Conservation (phyloP, 2,113 vertebrate species). For the human region DNA sequence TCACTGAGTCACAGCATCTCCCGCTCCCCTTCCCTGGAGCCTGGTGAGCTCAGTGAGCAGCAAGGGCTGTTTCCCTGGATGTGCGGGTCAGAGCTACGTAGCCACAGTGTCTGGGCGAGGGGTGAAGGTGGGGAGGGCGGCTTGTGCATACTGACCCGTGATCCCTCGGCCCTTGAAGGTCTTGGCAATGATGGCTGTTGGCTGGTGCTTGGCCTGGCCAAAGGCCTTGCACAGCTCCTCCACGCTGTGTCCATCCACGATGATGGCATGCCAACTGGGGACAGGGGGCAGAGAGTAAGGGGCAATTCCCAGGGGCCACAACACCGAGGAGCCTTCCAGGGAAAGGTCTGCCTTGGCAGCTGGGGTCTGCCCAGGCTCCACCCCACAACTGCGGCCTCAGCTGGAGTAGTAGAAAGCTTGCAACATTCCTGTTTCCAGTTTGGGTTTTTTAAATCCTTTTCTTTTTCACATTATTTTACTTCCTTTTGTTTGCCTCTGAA, state of each 20-base stretch:
- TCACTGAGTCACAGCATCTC: background rate
- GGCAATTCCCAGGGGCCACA: background rate
- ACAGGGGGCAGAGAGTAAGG: constrained; percentile 29
- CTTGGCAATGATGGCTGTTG: constrained; percentile 95
- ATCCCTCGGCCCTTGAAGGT: constrained; percentile 97
- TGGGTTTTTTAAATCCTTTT: background rate
- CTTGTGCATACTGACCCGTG: constrained; percentile 85
- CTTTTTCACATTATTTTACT: background rate
- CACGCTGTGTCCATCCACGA: constrained; percentile 97
- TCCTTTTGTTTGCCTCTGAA: constrained; percentile 22
- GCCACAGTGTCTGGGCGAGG: rapidly evolving
- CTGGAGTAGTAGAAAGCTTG: background rate
- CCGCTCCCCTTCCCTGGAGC: background rate
- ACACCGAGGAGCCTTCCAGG: background rate
- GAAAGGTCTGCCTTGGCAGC: background rate
- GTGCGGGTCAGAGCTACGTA: rapidly evolving
- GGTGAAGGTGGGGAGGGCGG: background rate
- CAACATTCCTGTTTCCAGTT: background rate
- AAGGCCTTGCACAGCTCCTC: constrained; percentile 98
- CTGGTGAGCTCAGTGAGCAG: background rate
- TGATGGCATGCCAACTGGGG: constrained; percentile 92
- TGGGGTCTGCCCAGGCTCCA: background rate
- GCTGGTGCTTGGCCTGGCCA: constrained; percentile 93
- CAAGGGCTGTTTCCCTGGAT: background rate
- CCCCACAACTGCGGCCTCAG: background rate